phyloP scores from a whole-genome alignment of 2,888 invertebrate genomes.

The Eristalinus aeneus region DNA sequence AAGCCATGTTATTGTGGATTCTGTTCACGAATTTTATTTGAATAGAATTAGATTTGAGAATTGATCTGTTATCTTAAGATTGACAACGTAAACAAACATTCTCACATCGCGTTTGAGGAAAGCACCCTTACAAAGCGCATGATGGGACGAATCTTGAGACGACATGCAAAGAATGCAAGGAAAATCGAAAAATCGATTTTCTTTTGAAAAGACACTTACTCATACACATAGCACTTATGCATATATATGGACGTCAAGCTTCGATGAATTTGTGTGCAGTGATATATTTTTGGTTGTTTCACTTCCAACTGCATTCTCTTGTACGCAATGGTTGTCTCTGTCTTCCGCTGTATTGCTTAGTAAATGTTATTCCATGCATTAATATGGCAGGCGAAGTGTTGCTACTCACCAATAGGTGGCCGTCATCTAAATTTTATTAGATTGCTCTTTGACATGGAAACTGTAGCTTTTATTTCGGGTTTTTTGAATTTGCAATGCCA shows the following conservation, averaged over 20 bases:
- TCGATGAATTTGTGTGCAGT: background rate
- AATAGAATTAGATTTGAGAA: too few relatives aligned
- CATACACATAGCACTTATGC: background rate
- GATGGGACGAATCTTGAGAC: too few relatives aligned
- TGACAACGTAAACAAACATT: too few relatives aligned
- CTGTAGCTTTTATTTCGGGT: too few relatives aligned
- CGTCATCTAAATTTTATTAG: too few relatives aligned
- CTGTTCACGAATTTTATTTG: too few relatives aligned
- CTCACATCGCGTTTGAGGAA: too few relatives aligned
- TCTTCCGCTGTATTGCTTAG: background rate
- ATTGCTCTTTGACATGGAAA: too few relatives aligned
- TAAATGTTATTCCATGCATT: background rate
- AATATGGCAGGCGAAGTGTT: background rate
- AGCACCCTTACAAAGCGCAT: too few relatives aligned
- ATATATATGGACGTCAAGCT: background rate
- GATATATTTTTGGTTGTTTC: slow-evolving; percentile 1
- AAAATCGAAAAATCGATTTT: background rate
- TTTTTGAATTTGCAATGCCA: too few relatives aligned
- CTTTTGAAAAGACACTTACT: background rate
- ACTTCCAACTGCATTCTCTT: slow-evolving; percentile 8
- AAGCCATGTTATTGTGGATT: too few relatives aligned
- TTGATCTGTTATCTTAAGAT: too few relatives aligned
- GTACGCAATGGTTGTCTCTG: background rate
- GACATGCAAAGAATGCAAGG: background rate
- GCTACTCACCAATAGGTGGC: slow-evolving; percentile 31